Percentiles rank a stretch among this genome's conserved stretches.
phyloP scores from a whole-genome alignment of 2,113 vertebrate genomes.

The Scomber japonicus region DNA sequence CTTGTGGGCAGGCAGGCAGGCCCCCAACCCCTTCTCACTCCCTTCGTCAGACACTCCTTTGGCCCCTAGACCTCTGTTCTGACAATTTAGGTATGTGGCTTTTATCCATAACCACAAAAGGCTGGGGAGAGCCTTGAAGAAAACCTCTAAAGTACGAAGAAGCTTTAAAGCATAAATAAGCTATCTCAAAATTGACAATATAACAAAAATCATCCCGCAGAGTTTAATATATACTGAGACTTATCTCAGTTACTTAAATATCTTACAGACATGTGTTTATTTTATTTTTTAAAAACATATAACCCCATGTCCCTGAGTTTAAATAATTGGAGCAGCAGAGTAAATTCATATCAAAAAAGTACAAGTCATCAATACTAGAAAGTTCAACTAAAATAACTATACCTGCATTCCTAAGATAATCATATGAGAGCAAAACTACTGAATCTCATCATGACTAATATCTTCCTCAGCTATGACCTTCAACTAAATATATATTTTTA shows the following conservation, averaged over 20 bases:
- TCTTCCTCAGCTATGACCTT: conserved; percentile 2
- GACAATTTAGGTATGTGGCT: conserved; percentile 24
- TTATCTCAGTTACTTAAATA: too few relatives aligned
- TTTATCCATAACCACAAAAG: background rate
- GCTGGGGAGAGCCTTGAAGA: background rate
- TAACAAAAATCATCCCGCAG: too few relatives aligned
- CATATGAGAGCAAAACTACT: conserved; percentile 4
- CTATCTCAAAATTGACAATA: background rate
- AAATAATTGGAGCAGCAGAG: background rate
- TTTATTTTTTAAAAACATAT: too few relatives aligned
- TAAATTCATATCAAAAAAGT: too few relatives aligned
- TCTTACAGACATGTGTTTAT: too few relatives aligned
- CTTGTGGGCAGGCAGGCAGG: conserved; percentile 42
- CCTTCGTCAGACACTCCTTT: conserved; percentile 24
- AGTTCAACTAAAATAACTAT: too few relatives aligned
- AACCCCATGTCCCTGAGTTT: background rate
- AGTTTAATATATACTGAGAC: too few relatives aligned
- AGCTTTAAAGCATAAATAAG: too few relatives aligned
- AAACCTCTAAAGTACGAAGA: background rate
- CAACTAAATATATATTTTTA: conserved; percentile 16
- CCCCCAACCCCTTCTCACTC: conserved; percentile 58
- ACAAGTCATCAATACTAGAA: too few relatives aligned
- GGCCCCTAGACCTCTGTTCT: conserved; percentile 20
- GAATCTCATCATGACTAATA: background rate
- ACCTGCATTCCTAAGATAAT: background rate